Evolutionary conservation across 1,140 invertebrate species (phyloP).

Genomic region (Nomia melanderi): DNA sequence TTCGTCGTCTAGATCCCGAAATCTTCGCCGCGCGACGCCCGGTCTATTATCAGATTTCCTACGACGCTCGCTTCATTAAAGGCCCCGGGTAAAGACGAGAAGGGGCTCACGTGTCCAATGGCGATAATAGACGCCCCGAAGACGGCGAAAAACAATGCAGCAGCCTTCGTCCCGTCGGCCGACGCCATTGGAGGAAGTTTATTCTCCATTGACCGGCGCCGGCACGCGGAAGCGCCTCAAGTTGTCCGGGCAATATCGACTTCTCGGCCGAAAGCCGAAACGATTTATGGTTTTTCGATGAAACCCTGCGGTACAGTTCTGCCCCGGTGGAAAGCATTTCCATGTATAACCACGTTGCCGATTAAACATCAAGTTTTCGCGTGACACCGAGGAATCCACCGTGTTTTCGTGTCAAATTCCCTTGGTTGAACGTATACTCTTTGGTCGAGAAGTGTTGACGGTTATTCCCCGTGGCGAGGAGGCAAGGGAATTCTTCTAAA

Average conservation of each 20-base stretch:
- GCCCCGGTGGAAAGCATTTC: not conserved
- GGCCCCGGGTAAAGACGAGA: not conserved
- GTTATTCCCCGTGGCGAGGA: too few species aligned
- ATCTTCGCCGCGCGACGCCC: not conserved
- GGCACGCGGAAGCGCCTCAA: not conserved
- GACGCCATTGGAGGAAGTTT: not conserved
- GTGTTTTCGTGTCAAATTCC: conserved; percentile 9
- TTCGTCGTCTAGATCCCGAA: not conserved
- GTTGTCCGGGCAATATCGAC: conserved; percentile 7
- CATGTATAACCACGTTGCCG: not conserved
- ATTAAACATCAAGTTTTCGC: conserved; percentile 15
- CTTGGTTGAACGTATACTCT: too few species aligned
- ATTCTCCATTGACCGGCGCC: not conserved
- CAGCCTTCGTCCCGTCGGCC: not conserved
- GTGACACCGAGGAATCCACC: not conserved
- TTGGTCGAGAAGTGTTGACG: too few species aligned
- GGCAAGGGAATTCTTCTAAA: too few species aligned
- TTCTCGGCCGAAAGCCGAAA: not conserved
- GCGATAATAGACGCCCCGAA: not conserved
- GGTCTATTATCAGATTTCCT: not conserved
- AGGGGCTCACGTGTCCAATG: not conserved
- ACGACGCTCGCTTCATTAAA: not conserved
- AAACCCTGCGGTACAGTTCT: not conserved
- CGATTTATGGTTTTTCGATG: not conserved
- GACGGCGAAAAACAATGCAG: not conserved